Evolutionary conservation across 2,888 invertebrate genomes (phyloP).

Genomic region (Dendrolimus houi): DNA sequence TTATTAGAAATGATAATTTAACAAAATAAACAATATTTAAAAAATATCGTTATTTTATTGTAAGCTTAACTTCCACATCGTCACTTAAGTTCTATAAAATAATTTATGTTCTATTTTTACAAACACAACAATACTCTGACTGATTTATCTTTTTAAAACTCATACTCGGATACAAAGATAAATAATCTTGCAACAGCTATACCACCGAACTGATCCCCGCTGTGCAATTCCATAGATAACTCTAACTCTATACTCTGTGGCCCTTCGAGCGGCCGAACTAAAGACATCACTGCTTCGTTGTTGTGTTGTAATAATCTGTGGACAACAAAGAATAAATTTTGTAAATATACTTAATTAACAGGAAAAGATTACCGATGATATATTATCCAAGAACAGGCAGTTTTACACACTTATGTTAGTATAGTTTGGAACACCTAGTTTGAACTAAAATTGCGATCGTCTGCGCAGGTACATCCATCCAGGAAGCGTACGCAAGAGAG

Average conservation of each 20-base stretch:
- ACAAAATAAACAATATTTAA: not conserved
- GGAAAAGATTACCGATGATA: too few relatives aligned
- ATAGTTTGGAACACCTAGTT: too few relatives aligned
- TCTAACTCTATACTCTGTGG: conserved; percentile 95
- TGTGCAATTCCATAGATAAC: conserved; percentile 89
- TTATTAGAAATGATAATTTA: too few relatives aligned
- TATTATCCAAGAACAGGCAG: too few relatives aligned
- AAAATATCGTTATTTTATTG: conserved; percentile 4
- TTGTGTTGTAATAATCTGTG: conserved; percentile 68
- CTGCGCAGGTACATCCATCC: too few relatives aligned
- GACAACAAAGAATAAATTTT: conserved; percentile 6
- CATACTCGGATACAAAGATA: conserved; percentile 90
- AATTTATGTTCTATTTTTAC: conserved; percentile 1
- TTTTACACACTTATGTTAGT: too few relatives aligned
- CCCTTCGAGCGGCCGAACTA: conserved; percentile 85
- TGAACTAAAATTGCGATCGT: too few relatives aligned
- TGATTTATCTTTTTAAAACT: conserved; percentile 53
- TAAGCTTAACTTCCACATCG: not conserved
- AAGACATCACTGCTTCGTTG: conserved; percentile 85
- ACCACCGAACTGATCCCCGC: conserved; percentile 83
- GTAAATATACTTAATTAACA: too few relatives aligned
- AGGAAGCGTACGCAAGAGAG: too few relatives aligned
- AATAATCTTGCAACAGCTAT: conserved; percentile 90
- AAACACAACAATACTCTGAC: not conserved
- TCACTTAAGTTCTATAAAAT: not conserved